A percentile compares a stretch with the other conserved stretches of the same genome.
Evolutionary conservation across 2,888 invertebrate species (phyloP).

Genomic region (Anodontia alba): DNA sequence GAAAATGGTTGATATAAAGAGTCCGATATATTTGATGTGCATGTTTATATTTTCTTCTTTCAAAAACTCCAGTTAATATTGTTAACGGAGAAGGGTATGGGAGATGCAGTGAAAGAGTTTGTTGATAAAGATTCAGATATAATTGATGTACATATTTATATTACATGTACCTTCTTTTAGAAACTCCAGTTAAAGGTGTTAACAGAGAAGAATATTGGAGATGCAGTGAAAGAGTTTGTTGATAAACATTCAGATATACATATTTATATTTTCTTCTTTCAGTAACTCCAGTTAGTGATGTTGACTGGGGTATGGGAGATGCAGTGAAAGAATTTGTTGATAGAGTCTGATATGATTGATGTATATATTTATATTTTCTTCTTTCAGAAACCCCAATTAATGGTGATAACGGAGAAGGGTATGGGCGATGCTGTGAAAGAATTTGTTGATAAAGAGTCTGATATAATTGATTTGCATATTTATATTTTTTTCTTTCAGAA

Average conservation of each 20-base stretch:
- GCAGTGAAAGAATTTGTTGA: slow-evolving; percentile 91
- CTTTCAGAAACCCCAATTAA: slow-evolving; percentile 86
- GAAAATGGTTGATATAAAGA: too few species aligned
- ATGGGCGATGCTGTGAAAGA: slow-evolving; percentile 92
- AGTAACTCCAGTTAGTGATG: slow-evolving; percentile 87
- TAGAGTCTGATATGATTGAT: too few species aligned
- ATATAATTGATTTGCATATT: too few species aligned
- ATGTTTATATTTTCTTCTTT: not conserved
- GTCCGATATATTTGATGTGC: too few species aligned
- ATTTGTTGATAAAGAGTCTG: slow-evolving; percentile 89
- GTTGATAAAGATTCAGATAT: slow-evolving; percentile 89
- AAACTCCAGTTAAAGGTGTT: slow-evolving; percentile 88
- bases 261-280: slow-evolving; percentile 19
- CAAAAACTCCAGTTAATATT: slow-evolving; percentile 87
- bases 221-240: slow-evolving; percentile 84
- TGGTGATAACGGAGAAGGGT: slow-evolving; percentile 90
- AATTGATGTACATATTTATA: too few species aligned
- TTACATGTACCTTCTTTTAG: slow-evolving; percentile 53
- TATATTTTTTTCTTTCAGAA: slow-evolving; percentile 48
- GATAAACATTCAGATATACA: slow-evolving; percentile 83
- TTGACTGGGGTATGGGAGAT: slow-evolving; percentile 91
- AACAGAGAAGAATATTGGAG: slow-evolving; percentile 88
- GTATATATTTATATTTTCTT: slow-evolving; percentile 83
- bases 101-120: slow-evolving; percentile 90
- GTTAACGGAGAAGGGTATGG: slow-evolving; percentile 90